Percentiles rank a stretch among this genome's conserved stretches.
These are phyloP conservation scores for Aurelia aurita DNA, from an alignment of 30 jellyfish, hydroid and myxozoan species.

Conservation along the genomic window DNA sequence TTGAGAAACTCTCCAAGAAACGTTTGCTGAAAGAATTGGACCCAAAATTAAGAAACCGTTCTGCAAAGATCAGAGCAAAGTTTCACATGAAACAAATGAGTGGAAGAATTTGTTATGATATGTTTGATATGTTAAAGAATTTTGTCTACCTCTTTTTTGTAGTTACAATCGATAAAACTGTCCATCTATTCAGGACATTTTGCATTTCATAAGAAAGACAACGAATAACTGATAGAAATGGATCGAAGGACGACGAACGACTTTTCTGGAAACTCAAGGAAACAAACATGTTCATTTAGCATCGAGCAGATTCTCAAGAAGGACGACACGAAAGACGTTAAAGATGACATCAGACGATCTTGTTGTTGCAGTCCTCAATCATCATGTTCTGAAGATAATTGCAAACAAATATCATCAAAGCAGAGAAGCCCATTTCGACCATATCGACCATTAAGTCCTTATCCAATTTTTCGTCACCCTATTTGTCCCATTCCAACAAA, in stretches of 20 bases:
- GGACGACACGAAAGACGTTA: slow-evolving; percentile 3
- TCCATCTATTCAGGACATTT: too few relatives aligned
- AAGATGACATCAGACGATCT: neutral
- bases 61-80: too few relatives aligned
- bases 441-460: slow-evolving; percentile 18
- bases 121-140: too few relatives aligned
- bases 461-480: slow-evolving; percentile 45
- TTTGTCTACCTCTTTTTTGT: too few relatives aligned
- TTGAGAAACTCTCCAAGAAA: too few relatives aligned
- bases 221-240: neutral
- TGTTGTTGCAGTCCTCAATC: slow-evolving; percentile 32
- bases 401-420: slow-evolving; percentile 2
- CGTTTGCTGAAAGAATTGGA: too few relatives aligned
- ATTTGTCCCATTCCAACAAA: slow-evolving; percentile 56
- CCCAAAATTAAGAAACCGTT: too few relatives aligned
- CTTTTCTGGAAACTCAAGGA: neutral
- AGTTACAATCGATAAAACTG: too few relatives aligned
- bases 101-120: too few relatives aligned
- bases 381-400: neutral
- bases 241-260: slow-evolving; percentile 1
- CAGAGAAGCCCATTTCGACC: slow-evolving; percentile 28
- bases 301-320: slow-evolving; percentile 47
- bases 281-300: slow-evolving; percentile 58
- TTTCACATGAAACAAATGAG: too few relatives aligned
- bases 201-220: neutral